phyloP scores from a whole-genome alignment of 2,888 invertebrate genomes.

The Andrena minutula region DNA sequence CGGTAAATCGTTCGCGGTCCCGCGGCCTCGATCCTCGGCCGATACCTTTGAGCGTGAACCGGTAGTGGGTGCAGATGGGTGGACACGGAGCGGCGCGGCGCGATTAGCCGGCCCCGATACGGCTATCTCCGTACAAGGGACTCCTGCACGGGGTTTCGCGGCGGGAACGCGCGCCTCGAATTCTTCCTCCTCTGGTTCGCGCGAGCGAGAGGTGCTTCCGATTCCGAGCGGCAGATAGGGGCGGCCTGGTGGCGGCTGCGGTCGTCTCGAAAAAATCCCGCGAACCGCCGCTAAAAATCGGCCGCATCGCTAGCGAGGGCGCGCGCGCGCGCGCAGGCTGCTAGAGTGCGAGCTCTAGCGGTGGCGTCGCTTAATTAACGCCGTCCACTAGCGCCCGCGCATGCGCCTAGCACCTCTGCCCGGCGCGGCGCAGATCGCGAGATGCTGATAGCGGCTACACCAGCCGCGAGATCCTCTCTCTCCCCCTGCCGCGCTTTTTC shows the following conservation, averaged over 20 bases:
- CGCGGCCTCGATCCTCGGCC: constrained; percentile 42
- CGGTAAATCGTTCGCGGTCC: constrained; percentile 49
- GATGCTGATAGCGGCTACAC: constrained; percentile 77
- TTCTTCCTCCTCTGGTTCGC: constrained; percentile 28
- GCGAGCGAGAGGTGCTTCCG: constrained; percentile 57
- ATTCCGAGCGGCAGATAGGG: constrained; percentile 78
- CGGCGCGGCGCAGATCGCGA: constrained; percentile 75
- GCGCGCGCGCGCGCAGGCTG: constrained; percentile 6
- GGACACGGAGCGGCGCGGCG: constrained; percentile 64
- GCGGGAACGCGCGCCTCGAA: constrained; percentile 51
- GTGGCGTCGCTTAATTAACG: constrained; percentile 81
- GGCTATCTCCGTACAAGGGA: constrained; percentile 74
- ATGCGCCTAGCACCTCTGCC: constrained; percentile 76
- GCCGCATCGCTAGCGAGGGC: constrained; percentile 52
- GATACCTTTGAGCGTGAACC: constrained; percentile 67
- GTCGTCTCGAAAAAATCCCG: constrained; percentile 53
- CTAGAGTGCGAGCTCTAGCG: constrained; percentile 67
- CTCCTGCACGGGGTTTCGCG: constrained; percentile 70
- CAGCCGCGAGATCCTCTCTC: constrained; percentile 61
- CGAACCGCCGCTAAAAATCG: constrained; percentile 67
- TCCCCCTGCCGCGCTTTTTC: constrained; percentile 37
- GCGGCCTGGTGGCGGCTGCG: constrained; percentile 28
- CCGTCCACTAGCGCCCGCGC: constrained; percentile 63
- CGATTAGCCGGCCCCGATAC: constrained; percentile 67
- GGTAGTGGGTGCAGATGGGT: constrained; percentile 75